phyloP scores from a whole-genome alignment of 37 sponge, comb jelly and placozoan species.

The Corticium candelabrum region DNA sequence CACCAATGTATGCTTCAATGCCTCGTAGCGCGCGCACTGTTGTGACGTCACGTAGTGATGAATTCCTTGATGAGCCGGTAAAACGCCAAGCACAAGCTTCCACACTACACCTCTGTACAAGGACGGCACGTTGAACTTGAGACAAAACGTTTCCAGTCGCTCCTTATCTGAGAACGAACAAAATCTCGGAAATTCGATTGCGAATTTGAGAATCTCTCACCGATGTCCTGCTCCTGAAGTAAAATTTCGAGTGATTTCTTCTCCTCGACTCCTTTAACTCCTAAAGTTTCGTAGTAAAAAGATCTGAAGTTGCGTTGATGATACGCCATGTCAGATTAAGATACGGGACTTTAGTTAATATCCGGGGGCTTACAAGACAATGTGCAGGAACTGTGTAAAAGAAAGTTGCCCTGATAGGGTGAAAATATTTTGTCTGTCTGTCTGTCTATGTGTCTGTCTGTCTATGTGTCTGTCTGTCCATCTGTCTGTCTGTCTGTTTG shows the following conservation, averaged over 20 bases:
- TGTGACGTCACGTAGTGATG: neutral
- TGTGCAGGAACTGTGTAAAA: neutral
- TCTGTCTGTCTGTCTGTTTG: no score
- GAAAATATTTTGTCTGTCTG: neutral
- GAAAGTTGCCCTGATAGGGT: neutral
- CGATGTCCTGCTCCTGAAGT: neutral
- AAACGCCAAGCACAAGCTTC: neutral
- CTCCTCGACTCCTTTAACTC: conserved; percentile 21
- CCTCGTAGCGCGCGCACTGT: neutral
- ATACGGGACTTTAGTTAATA: neutral
- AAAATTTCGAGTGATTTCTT: conserved; percentile 14
- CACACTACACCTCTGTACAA: neutral
- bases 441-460: no score
- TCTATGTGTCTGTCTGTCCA: no score
- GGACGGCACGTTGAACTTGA: neutral
- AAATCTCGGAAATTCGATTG: neutral
- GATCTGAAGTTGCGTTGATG: conserved; percentile 49
- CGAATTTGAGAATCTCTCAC: neutral
- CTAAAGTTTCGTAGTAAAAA: conserved; percentile 48
- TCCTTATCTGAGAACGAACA: neutral
- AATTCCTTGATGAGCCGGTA: neutral
- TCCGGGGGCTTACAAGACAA: neutral
- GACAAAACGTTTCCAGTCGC: neutral
- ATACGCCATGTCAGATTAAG: neutral
- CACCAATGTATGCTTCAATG: neutral